Evolutionary conservation across 2,888 invertebrate species (phyloP).

Genomic region (Leptinotarsa rubiginosa): DNA sequence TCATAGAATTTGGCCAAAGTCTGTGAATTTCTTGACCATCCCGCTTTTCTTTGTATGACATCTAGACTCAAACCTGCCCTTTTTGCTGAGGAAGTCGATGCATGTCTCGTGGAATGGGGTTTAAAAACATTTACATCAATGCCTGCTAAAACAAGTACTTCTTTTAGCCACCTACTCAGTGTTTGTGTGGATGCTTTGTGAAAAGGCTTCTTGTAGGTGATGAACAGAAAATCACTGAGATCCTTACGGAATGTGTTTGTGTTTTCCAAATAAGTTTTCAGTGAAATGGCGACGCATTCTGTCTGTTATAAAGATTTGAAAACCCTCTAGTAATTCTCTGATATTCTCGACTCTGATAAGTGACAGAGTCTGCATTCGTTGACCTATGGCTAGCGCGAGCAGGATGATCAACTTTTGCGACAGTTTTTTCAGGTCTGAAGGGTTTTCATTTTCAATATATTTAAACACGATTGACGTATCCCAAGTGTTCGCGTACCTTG

Average conservation of each 20-base stretch:
- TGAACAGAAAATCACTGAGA: conserved; percentile 33
- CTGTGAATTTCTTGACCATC: conserved; percentile 44
- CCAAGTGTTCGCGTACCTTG: conserved; percentile 29
- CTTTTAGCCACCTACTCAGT: conserved; percentile 48
- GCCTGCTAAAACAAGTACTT: conserved; percentile 38
- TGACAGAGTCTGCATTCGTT: conserved; percentile 35
- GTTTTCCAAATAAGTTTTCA: conserved; percentile 36
- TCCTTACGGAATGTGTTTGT: conserved; percentile 27
- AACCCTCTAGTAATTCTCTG: conserved; percentile 3
- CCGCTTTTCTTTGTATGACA: conserved; percentile 43
- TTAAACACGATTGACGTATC: conserved; percentile 19
- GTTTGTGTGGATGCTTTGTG: conserved; percentile 42
- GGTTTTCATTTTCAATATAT: neutral
- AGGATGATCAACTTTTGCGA: conserved; percentile 29
- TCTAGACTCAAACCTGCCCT: conserved; percentile 47
- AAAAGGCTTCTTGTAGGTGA: conserved; percentile 46
- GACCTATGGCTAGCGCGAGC: conserved; percentile 32
- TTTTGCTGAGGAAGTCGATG: conserved; percentile 48
- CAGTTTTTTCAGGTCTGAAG: conserved; percentile 16
- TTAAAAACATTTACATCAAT: conserved; percentile 44
- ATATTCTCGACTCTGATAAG: conserved; percentile 28
- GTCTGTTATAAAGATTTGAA: too few species aligned
- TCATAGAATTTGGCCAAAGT: conserved; percentile 49
- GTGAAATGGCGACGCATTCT: conserved; percentile 37
- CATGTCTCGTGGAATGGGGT: conserved; percentile 50